phyloP scores from a whole-genome alignment of 2,888 invertebrate genomes.

The Pyrocoelia pectoralis region DNA sequence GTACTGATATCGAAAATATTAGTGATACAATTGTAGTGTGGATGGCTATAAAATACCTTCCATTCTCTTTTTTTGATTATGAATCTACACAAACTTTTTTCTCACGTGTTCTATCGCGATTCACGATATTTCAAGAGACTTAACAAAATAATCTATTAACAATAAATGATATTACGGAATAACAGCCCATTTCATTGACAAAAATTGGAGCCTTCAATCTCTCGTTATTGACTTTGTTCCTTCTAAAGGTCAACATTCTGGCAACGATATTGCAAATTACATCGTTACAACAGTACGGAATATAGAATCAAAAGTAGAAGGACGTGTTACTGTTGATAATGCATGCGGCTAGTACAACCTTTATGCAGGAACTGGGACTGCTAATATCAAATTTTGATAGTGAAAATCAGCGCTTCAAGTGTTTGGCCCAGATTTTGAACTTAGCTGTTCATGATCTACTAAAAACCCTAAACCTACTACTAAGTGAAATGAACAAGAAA shows the following conservation, averaged over 20 bases:
- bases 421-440: constrained; percentile 15
- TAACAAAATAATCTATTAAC: background rate
- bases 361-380: constrained; percentile 11
- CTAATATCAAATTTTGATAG: constrained; percentile 1
- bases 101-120: too few relatives aligned
- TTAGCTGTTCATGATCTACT: constrained; percentile 9
- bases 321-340: constrained; percentile 17
- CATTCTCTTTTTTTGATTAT: too few relatives aligned
- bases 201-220: constrained; percentile 7
- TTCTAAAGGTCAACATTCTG: constrained; percentile 9
- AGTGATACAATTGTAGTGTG: too few relatives aligned
- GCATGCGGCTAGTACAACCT: background rate
- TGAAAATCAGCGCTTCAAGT: background rate
- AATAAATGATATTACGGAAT: constrained; percentile 15
- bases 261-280: constrained; percentile 5
- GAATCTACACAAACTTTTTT: too few relatives aligned
- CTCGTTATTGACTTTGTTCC: constrained; percentile 16
- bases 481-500: background rate
- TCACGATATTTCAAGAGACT: too few relatives aligned
- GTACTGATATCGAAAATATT: too few relatives aligned
- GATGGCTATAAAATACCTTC: too few relatives aligned
- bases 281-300: background rate
- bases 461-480: too few relatives aligned
- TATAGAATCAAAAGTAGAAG: constrained; percentile 7
- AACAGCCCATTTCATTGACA: constrained; percentile 35